Evolutionary conservation across 2,888 invertebrate genomes (phyloP).

Genomic region (Coenonympha arcania): DNA sequence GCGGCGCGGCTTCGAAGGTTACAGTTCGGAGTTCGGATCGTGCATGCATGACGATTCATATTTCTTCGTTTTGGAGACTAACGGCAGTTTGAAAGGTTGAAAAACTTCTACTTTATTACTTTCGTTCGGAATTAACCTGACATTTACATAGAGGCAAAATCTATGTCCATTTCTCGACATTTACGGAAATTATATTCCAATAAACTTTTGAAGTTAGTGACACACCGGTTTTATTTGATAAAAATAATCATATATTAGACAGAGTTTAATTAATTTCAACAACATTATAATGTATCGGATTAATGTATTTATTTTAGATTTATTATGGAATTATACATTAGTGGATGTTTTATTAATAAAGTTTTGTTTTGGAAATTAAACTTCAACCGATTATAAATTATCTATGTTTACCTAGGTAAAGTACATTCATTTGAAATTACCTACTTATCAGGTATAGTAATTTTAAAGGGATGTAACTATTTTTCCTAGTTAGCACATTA

Average conservation of each 20-base stretch:
- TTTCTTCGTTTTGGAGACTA: constrained; percentile 22
- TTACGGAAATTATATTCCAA: background rate
- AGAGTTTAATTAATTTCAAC: too few species aligned
- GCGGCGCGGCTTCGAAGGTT: constrained; percentile 25
- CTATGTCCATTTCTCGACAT: background rate
- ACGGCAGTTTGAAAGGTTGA: constrained; percentile 12
- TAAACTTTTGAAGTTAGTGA: background rate
- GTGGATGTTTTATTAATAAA: too few species aligned
- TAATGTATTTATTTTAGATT: too few species aligned
- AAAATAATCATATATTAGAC: background rate
- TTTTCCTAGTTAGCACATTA: too few species aligned
- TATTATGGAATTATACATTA: too few species aligned
- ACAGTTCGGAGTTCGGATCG: constrained; percentile 35
- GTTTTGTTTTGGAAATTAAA: too few species aligned
- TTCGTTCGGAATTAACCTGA: constrained; percentile 8
- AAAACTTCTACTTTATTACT: constrained; percentile 11
- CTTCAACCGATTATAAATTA: too few species aligned
- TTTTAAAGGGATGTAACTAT: too few species aligned
- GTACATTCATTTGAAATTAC: too few species aligned
- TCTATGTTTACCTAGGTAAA: too few species aligned
- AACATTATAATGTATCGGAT: too few species aligned
- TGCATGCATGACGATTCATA: constrained; percentile 27
- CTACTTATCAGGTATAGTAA: too few species aligned
- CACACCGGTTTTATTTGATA: background rate
- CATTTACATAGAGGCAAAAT: constrained; percentile 1